Base-by-base conservation (phyloP, 1,140 invertebrate genomes). In the Drosophila serrata region DNA sequence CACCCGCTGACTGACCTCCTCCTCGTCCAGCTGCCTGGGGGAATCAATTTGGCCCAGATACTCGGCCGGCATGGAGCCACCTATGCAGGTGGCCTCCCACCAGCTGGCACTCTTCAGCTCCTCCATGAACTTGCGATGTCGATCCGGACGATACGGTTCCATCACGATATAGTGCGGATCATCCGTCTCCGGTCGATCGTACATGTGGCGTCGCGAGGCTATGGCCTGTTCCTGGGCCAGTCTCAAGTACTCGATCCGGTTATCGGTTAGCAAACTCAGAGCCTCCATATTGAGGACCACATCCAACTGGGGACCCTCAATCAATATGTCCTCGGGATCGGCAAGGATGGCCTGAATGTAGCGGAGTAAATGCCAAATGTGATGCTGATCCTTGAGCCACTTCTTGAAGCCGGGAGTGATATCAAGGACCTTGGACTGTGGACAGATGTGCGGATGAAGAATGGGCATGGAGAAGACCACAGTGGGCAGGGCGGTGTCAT, bases 161-260 rank as follows among this genome's bases (percentile, higher is more conserved):
- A 98, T 97, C 39, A 94, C 94, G 55, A 98, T 96, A 67, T 97
- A 97, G 94, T 98, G 97, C 29, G 97, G 95, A 94, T 98, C 98
- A 77, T 97, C 95, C 37, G 94, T 94, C 1, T 94, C 93, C 24
- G 97, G 95, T 46, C 95, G 93, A 93, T 98, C 96, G 93, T 97
- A 97, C 43, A 98, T 91, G 70, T 94, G 95, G 59, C 95, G 94
- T 73, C 96, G 94, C 87, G 96, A 97, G 13, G 93, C 79, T 67
- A 95, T 93, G 1, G 97, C 95, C 87, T 95, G 95, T 75, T 96
- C 94, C 90, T 95, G 94, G 0, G 95, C 95, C 64, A 95, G 94
- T 79, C 95, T 94, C 33, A 94, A 92, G 91, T 95, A 98, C 60
- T 94, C 92, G 60, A 96, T 95, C 70, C 94, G 93, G 69, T 95